phyloP scores from a whole-genome alignment of 2,888 invertebrate genomes.

The Agriopis aurantiaria region DNA sequence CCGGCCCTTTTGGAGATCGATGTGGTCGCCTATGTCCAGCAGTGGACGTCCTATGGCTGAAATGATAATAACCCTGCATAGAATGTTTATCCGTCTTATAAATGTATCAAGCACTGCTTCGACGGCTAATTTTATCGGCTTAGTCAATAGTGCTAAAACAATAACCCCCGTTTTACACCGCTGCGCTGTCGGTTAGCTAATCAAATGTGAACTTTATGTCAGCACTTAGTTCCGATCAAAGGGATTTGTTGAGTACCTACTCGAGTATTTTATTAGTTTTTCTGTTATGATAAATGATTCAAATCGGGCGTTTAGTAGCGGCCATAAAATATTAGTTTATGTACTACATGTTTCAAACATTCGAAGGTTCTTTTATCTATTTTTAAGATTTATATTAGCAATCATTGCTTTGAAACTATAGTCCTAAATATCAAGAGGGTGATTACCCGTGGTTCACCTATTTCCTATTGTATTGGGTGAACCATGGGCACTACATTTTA shows the following conservation, averaged over 20 bases:
- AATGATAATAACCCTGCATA: neutral
- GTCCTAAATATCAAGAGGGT: no score
- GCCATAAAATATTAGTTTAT: constrained; percentile 1
- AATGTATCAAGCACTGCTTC: neutral
- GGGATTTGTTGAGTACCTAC: constrained; percentile 7
- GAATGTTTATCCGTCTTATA: neutral
- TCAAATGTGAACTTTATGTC: constrained; percentile 22
- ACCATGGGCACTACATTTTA: no score
- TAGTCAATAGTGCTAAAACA: constrained; percentile 18
- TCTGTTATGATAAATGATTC: constrained; percentile 12
- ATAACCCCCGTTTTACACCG: constrained; percentile 10
- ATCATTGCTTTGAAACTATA: no score
- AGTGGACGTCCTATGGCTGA: no score
- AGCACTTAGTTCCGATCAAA: constrained; percentile 20
- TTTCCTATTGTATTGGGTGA: no score
- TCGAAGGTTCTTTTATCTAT: neutral
- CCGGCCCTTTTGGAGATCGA: no score
- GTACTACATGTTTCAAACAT: neutral
- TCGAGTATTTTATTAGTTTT: constrained; percentile 11
- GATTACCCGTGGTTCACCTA: no score
- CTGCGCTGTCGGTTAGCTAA: constrained; percentile 12
- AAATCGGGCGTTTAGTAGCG: constrained; percentile 1
- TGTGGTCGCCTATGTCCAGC: no score
- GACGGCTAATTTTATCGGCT: constrained; percentile 10
- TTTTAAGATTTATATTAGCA: no score